Evolutionary conservation across 1,140 invertebrate genomes (phyloP), one percentile per base, ranked within the genome.

Genomic region (Zeugodacus cucurbitae): DNA sequence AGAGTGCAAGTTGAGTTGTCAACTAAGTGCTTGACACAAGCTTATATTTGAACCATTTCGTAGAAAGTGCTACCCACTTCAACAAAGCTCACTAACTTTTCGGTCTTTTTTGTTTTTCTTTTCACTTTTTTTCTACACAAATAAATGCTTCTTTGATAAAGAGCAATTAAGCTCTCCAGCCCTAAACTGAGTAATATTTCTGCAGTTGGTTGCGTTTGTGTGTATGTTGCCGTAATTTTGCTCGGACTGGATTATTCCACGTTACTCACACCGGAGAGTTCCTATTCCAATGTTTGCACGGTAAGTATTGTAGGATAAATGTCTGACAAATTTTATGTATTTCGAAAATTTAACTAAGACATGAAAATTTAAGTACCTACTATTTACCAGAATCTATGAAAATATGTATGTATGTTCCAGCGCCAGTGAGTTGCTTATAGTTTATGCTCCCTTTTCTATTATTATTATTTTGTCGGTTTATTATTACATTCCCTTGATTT

Each of bases 171-270:
- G 94, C 96, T 99, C 94, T 99, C 98, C 29, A 99, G 98, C 93
- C 98, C 98, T 8, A 97, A 98, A 91, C 95, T 99, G 89, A 99
- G 99, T 94, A 99, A 99, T 94, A 96, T 99, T 92, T 98, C 99
- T 20, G 97, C 99, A 74, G 96, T 98, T 74, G 99, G 98, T 32
- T 99, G 98, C 91, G 97, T 98, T 89, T 94, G 99, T 88, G 98
- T 98, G 8, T 99, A 99, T 94, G 95, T 96, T 20, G 98, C 98
- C 78, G 98, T 99, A 54, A 97, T 99, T 88, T 94, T 99, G 78
- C 94, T 98, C 82, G 97, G 97, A n/a, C 94, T 98, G 58, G 97
- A 98, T 93, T 96, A 97, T 91, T 95, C 96, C n/a, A 97, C 95
- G 22, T 92, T 97, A 54, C 95, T 96, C 20, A 93, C 95, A 87